Evolutionary conservation across 1,140 invertebrate genomes (phyloP).

Genomic region (Pygmarrhopalites habei): DNA sequence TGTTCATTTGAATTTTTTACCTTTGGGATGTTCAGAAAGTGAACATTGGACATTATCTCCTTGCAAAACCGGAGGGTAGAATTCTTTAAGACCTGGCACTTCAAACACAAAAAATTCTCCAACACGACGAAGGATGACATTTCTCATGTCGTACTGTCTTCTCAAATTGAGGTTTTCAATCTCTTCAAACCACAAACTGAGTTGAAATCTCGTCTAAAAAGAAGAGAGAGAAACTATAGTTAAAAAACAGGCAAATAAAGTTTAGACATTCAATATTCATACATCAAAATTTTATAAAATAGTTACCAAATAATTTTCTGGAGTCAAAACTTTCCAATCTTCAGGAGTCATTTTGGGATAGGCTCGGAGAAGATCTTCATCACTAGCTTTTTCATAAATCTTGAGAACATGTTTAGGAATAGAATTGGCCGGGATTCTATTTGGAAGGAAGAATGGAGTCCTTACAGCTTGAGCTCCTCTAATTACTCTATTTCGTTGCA

Average conservation of each 20-base stretch:
- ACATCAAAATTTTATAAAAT: too few species aligned
- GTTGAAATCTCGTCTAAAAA: constrained; percentile 50
- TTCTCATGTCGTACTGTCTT: constrained; percentile 60
- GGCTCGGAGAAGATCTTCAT: background rate
- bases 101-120: constrained; percentile 59
- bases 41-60: constrained; percentile 64
- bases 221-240: too few species aligned
- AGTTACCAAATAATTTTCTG: constrained; percentile 3
- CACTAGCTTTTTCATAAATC: background rate
- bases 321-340: background rate
- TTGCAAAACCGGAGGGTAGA: constrained; percentile 70
- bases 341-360: background rate
- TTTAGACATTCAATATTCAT: too few species aligned
- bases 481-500: background rate
- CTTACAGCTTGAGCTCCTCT: constrained; percentile 8
- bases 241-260: too few species aligned
- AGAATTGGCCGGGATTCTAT: constrained; percentile 40
- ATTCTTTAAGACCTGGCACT: constrained; percentile 73
- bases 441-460: constrained; percentile 26
- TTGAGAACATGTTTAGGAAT: constrained; percentile 40
- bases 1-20: constrained; percentile 10
- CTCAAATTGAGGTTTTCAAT: constrained; percentile 54
- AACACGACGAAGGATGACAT: constrained; percentile 54
- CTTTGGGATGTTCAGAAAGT: constrained; percentile 13
- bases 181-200: constrained; percentile 72